A percentile compares a stretch with the other conserved stretches of the same genome.
Conservation (phyloP, 30 jellyfish, hydroid and myxozoan genomes). For the Catostylus mosaicus region DNA sequence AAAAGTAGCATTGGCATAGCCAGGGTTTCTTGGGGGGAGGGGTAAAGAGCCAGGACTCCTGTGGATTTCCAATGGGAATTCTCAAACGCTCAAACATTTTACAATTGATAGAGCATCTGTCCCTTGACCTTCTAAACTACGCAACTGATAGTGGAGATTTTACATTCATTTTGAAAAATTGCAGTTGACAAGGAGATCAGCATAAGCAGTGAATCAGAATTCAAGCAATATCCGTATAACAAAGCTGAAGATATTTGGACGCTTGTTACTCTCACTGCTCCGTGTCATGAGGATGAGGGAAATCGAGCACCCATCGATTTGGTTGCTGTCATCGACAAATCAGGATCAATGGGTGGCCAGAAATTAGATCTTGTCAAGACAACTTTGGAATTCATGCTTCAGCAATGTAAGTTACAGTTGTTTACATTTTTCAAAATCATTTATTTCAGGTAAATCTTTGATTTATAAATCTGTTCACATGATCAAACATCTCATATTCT, state of each 20-base stretch:
- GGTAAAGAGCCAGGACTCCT: too few relatives aligned
- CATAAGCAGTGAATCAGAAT: conserved; percentile 70
- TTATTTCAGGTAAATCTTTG: too few relatives aligned
- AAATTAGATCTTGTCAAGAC: conserved; percentile 76
- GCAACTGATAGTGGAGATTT: neutral
- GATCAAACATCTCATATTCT: too few relatives aligned
- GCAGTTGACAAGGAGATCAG: conserved; percentile 35
- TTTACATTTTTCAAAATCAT: too few relatives aligned
- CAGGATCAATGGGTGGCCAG: conserved; percentile 92
- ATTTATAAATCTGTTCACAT: too few relatives aligned
- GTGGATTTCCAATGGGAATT: too few relatives aligned
- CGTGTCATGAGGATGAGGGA: conserved; percentile 62
- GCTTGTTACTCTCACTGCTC: conserved; percentile 81
- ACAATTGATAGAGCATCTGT: too few relatives aligned
- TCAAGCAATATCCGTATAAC: conserved; percentile 59
- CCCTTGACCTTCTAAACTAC: too few relatives aligned
- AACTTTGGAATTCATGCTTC: conserved; percentile 75
- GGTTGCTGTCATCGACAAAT: conserved; percentile 90
- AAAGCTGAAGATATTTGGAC: conserved; percentile 84
- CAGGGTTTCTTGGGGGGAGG: too few relatives aligned
- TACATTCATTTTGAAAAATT: neutral
- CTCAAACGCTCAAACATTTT: too few relatives aligned
- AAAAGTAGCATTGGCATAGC: too few relatives aligned
- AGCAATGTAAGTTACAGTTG: conserved; percentile 64
- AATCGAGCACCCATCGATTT: conserved; percentile 83